These are phyloP conservation scores for Scleropages formosus DNA, from an alignment of 2,797 vertebrate genomes.

Conservation along the genomic window DNA sequence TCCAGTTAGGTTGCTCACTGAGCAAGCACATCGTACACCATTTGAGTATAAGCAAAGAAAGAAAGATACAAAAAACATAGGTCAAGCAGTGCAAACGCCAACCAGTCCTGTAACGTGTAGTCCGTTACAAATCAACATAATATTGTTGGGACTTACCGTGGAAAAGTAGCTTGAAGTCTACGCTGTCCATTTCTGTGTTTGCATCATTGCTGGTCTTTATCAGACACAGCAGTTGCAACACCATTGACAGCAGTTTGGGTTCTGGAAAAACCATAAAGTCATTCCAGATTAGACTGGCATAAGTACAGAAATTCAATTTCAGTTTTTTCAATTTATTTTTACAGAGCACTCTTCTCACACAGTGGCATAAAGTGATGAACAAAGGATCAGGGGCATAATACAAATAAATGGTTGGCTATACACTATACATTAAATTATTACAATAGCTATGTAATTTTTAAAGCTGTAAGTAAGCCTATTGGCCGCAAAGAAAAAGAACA, in stretches of 20 bases:
- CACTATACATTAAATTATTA: too few relatives aligned
- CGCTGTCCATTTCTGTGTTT: constrained; percentile 73
- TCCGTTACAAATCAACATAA: neutral
- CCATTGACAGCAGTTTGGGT: constrained; percentile 59
- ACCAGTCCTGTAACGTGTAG: neutral
- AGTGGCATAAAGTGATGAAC: too few relatives aligned
- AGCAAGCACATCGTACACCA: neutral
- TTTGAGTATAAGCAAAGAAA: neutral
- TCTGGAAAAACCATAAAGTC: constrained; percentile 29
- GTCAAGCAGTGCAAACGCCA: neutral
- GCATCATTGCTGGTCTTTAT: constrained; percentile 67
- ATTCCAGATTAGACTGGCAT: neutral
- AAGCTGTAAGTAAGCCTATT: too few relatives aligned
- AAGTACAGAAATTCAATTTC: too few relatives aligned
- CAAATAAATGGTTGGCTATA: too few relatives aligned
- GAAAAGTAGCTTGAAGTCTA: constrained; percentile 86
- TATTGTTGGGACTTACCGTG: constrained; percentile 70
- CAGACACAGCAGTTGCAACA: constrained; percentile 80
- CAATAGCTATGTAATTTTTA: too few relatives aligned
- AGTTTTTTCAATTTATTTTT: too few relatives aligned
- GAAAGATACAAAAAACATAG: neutral
- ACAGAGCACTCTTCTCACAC: too few relatives aligned
- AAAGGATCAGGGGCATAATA: too few relatives aligned
- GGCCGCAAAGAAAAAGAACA: too few relatives aligned
- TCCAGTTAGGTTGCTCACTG: constrained; percentile 85